phyloP scores from a whole-genome alignment of 2,888 invertebrate genomes.

The Zygothrica quintamaculata region DNA sequence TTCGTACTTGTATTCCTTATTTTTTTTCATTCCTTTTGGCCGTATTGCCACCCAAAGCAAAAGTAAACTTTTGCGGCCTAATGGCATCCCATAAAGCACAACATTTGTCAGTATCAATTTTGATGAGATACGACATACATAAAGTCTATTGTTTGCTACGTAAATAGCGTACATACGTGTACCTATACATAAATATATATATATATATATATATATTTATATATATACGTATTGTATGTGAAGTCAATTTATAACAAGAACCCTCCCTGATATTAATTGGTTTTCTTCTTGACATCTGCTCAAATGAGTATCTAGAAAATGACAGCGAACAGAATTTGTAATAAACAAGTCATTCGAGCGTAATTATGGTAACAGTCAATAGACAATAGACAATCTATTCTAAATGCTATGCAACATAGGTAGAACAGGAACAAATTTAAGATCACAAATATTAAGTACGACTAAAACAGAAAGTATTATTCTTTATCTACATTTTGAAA shows the following conservation, averaged over 20 bases:
- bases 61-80: conserved; percentile 67
- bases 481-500: too few species aligned
- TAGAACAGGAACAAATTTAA: too few species aligned
- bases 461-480: too few species aligned
- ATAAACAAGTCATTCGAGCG: conserved; percentile 34
- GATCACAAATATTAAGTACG: conserved; percentile 1
- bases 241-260: conserved; percentile 57
- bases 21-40: too few species aligned
- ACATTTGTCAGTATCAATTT: conserved; percentile 76
- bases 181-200: not conserved
- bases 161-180: conserved; percentile 51
- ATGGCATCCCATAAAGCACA: conserved; percentile 68
- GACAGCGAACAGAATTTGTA: conserved; percentile 27
- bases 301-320: conserved; percentile 43
- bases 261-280: conserved; percentile 66
- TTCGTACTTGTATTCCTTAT: too few species aligned
- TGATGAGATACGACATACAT: conserved; percentile 54
- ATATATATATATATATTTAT: conserved; percentile 1
- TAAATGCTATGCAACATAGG: too few species aligned
- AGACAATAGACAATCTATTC: conserved; percentile 10
- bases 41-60: conserved; percentile 19
- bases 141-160: conserved; percentile 64
- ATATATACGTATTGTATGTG: conserved; percentile 3
- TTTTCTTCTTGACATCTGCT: conserved; percentile 44
- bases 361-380: conserved; percentile 28